phyloP scores from a whole-genome alignment of 2,113 vertebrate species.

The Mohoua ochrocephala region DNA sequence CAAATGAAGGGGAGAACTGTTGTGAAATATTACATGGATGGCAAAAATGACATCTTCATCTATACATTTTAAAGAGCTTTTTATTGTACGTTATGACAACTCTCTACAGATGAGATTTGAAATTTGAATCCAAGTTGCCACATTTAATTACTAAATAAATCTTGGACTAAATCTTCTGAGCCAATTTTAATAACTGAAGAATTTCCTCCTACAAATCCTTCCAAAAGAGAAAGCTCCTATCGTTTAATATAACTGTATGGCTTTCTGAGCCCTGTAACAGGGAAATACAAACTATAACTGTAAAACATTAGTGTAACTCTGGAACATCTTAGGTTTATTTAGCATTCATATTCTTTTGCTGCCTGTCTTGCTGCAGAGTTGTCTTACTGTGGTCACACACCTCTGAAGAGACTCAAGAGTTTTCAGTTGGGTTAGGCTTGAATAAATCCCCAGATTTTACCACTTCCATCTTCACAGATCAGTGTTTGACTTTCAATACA shows the following conservation, averaged over 20 bases:
- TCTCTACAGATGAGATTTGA: neutral
- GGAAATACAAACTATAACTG: neutral
- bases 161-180: constrained; percentile 1
- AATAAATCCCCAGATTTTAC: neutral
- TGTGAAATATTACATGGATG: neutral
- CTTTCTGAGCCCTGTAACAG: neutral
- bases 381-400: neutral
- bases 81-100: neutral
- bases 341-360: neutral
- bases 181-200: constrained; percentile 12
- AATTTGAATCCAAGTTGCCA: neutral
- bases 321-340: neutral
- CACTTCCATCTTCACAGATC: neutral
- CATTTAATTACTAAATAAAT: constrained; percentile 39
- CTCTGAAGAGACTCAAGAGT: neutral
- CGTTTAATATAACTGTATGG: neutral
- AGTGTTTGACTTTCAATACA: neutral
- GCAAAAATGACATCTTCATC: neutral
- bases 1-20: neutral
- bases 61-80: neutral
- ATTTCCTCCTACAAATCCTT: constrained; percentile 14
- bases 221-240: neutral
- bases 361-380: neutral
- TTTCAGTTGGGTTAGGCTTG: neutral
- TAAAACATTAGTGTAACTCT: neutral